Conservation (phyloP, 2,888 invertebrate species). For the Amphipoea lucens region DNA sequence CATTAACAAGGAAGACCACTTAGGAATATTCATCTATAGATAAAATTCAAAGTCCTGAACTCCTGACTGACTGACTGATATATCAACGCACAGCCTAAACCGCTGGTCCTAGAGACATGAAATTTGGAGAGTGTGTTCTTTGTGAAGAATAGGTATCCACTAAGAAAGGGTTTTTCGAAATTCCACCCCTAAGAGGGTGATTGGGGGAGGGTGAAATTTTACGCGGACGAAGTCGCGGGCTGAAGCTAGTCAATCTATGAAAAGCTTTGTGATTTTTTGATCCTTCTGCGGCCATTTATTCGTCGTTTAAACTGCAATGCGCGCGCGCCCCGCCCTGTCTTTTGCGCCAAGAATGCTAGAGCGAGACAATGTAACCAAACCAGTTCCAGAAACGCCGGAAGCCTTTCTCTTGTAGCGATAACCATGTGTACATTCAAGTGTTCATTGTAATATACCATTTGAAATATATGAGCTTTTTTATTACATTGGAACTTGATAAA, state of each 20-base stretch:
- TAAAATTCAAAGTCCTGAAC: no score
- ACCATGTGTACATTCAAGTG: conserved; percentile 62
- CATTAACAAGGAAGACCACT: background rate
- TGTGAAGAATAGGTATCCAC: no score
- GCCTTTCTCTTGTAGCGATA: conserved; percentile 79
- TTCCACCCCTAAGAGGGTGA: no score
- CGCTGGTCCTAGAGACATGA: no score
- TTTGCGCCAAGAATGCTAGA: conserved; percentile 73
- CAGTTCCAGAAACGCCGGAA: conserved; percentile 83
- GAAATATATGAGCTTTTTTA: conserved; percentile 45
- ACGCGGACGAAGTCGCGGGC: no score
- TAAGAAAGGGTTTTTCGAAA: no score
- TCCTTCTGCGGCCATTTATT: conserved; percentile 34
- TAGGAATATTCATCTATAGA: background rate
- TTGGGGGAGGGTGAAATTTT: no score
- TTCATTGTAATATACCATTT: conserved; percentile 53
- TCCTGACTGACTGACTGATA: no score
- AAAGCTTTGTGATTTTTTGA: background rate
- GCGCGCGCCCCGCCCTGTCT: conserved; percentile 69
- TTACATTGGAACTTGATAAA: conserved; percentile 40
- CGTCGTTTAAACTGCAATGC: conserved; percentile 68
- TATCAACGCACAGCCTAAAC: no score
- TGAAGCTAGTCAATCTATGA: no score
- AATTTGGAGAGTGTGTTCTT: no score
- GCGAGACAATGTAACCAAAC: conserved; percentile 74